A percentile compares a stretch with the other conserved stretches of the same genome.
phyloP scores from a whole-genome alignment of 2,797 vertebrate genomes.

The Pseudochirops corinnae region DNA sequence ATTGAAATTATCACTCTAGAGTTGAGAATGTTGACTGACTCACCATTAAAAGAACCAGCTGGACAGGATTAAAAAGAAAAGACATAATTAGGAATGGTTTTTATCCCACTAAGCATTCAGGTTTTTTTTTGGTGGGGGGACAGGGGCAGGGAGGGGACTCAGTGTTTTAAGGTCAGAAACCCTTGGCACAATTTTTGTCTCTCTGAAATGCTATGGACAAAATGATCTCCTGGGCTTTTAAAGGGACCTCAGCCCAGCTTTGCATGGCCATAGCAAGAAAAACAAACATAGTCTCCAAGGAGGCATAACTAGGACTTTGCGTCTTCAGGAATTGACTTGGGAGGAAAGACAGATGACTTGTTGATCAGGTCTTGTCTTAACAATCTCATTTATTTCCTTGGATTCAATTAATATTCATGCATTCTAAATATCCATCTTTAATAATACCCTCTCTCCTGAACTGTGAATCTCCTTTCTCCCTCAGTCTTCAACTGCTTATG shows the following conservation, averaged over 20 bases:
- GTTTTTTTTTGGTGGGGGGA: not conserved
- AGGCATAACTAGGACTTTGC: not conserved
- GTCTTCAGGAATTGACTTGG: not conserved
- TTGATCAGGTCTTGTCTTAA: not conserved
- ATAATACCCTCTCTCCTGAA: not conserved
- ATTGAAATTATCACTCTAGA: slow-evolving; percentile 35
- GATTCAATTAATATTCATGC: not conserved
- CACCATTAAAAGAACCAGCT: slow-evolving; percentile 1
- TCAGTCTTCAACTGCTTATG: not conserved
- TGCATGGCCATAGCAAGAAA: not conserved
- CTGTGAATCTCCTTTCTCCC: not conserved
- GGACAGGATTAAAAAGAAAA: not conserved
- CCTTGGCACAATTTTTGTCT: not conserved
- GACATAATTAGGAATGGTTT: not conserved
- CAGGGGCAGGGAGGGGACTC: not conserved
- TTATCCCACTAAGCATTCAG: not conserved
- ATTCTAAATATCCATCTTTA: not conserved
- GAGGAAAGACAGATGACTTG: not conserved
- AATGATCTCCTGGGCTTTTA: not conserved
- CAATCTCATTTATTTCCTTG: not conserved
- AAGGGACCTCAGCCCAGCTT: not conserved
- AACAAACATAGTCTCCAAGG: fast-evolving
- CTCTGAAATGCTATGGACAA: not conserved
- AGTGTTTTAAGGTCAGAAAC: not conserved
- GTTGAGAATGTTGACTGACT: slow-evolving; percentile 48